These are phyloP conservation scores for Rhadina sibilatrix DNA, from an alignment of 2,113 vertebrate genomes.

Conservation along the genomic window DNA sequence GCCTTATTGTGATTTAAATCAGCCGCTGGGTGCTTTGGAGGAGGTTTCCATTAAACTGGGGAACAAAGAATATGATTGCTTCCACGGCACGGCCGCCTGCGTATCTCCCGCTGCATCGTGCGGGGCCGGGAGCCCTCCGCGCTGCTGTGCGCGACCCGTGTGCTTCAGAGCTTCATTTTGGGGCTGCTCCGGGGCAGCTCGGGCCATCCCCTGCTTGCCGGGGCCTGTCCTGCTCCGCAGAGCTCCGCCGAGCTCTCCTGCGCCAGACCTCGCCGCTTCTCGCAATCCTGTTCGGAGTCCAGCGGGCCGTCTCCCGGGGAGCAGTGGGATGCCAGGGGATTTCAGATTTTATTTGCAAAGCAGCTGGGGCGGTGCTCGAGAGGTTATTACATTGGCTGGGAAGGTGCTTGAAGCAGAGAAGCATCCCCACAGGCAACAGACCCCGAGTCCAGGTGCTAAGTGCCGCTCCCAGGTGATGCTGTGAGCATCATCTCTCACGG, in stretches of 20 bases:
- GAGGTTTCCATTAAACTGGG: constrained; percentile 36
- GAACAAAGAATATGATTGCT: constrained; percentile 59
- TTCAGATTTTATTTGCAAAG: neutral
- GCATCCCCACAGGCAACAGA: neutral
- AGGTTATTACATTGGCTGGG: neutral
- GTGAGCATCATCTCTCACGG: rapidly evolving
- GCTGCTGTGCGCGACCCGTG: neutral
- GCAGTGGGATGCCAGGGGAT: neutral
- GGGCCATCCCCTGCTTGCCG: neutral
- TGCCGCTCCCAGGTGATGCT: neutral
- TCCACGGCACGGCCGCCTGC: neutral
- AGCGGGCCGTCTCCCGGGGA: neutral
- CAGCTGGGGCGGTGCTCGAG: no score
- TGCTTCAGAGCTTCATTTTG: neutral
- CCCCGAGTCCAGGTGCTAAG: neutral
- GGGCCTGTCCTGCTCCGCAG: neutral
- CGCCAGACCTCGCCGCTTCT: rapidly evolving
- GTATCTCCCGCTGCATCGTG: neutral
- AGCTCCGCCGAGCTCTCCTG: rapidly evolving
- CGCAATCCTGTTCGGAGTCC: rapidly evolving
- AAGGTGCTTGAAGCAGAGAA: neutral
- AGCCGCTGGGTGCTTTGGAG: constrained; percentile 3
- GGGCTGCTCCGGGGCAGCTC: neutral
- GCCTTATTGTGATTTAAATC: constrained; percentile 66
- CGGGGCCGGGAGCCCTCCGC: neutral